Base-by-base conservation (phyloP, 2,888 invertebrate species). In the Globia sparganii region DNA sequence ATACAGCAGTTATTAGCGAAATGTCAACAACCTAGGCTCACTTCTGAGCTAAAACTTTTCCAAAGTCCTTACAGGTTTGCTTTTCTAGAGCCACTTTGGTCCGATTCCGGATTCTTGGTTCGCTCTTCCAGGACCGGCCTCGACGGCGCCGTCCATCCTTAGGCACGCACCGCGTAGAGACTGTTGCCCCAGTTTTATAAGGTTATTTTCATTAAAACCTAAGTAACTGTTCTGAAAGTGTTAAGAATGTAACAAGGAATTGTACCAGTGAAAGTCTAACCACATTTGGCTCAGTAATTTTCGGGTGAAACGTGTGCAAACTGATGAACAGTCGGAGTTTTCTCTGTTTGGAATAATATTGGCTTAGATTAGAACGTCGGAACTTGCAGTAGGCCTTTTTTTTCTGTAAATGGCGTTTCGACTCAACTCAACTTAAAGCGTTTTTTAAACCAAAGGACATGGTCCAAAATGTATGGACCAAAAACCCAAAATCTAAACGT, bases 201-300 rank as follows among this genome's bases (percentile, higher is more conserved):
- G 25, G 4, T 11, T 31, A 21, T 61, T 34, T 61, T 34, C 61
- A 11, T 34, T 34, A 61, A 61, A 34, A 25, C 21, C 25, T 25
- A 21, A 61, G 6, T 25, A 46, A 77, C 53, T 25, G 46, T 67
- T 78, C 34, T 71, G 49, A 83, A 15, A 49, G 58, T 68, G 49
- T 53, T 25, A 73, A 64, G 84, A 80, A 84, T 80, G 58, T 68
- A 34, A 61, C 49, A 72, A 72, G 40, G 65, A 71, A 64, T 31
- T 2, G 18, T 34, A 13, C n/a, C 53, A 61, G 81, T 56, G 84
- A 81, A 81, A 81, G 81, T 80, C 15, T 68, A 25, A 84, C 72
- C 43, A 68, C 37, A 59, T 15, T 84, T 80, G 68, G 74, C 74
- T 72, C 59, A 65, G 64, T 61, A 58, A 84, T 69, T 84, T 84